Evolutionary conservation across 1,140 invertebrate genomes (phyloP).

Genomic region (Trachymyrmex septentrionalis): DNA sequence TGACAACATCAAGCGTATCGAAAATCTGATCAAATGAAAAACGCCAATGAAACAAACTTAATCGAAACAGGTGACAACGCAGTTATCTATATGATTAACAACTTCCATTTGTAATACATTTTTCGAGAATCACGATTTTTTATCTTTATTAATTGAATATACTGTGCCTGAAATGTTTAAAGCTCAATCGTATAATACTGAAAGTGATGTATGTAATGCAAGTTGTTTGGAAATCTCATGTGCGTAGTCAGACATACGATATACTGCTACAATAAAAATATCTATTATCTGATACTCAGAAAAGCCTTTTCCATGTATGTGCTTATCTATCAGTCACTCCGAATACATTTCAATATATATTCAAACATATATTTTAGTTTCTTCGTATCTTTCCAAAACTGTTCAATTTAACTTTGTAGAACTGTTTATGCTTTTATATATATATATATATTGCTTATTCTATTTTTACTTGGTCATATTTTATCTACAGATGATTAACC

Average conservation of each 20-base stretch:
- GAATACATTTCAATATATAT: not conserved
- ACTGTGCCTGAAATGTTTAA: not conserved
- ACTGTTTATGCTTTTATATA: not conserved
- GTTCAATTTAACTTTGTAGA: not conserved
- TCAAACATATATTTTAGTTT: not conserved
- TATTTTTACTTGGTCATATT: not conserved
- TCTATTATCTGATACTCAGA: not conserved
- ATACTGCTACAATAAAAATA: not conserved
- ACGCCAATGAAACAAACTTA: constrained; percentile 22
- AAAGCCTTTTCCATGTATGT: constrained; percentile 2
- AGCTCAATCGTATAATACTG: not conserved
- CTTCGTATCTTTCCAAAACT: not conserved
- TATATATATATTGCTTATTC: not conserved
- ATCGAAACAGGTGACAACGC: constrained; percentile 37
- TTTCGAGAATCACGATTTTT: not conserved
- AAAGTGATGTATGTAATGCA: not conserved
- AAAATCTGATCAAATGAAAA: constrained; percentile 40
- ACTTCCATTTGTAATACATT: constrained; percentile 1
- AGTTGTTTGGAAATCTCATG: constrained; percentile 10
- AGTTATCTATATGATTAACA: constrained; percentile 4
- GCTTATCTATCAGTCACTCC: constrained; percentile 36
- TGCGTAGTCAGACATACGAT: not conserved
- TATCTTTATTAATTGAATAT: not conserved
- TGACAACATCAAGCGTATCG: constrained; percentile 17
- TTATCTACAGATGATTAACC: not conserved